These are phyloP conservation scores for Urocyon cinereoargenteus DNA, from an alignment of 2,797 vertebrate species.

Conservation along the genomic window DNA sequence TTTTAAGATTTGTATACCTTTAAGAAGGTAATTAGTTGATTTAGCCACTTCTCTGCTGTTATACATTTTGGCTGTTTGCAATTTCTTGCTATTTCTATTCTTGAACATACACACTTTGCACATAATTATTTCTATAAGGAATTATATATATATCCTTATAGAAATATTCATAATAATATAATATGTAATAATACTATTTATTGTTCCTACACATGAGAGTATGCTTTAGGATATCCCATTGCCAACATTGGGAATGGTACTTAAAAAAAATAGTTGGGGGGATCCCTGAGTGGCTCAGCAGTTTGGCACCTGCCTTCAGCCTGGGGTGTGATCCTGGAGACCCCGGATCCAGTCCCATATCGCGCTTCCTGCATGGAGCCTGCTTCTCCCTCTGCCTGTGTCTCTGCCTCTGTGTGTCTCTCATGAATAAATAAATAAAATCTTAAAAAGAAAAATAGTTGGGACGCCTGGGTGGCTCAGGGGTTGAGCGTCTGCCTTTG, in stretches of 20 bases:
- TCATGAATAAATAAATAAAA: no score
- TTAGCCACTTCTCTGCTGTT: not conserved
- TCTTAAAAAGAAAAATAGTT: no score
- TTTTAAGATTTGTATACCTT: not conserved
- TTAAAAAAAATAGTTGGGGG: not conserved
- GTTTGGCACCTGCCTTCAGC: no score
- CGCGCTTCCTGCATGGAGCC: no score
- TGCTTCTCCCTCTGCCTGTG: no score
- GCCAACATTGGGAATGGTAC: not conserved
- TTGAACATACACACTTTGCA: not conserved
- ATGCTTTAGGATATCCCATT: not conserved
- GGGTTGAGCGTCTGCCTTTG: no score
- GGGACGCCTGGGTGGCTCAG: no score
- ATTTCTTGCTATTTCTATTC: not conserved
- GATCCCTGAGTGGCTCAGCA: no score
- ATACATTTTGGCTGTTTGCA: not conserved
- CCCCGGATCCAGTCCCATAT: no score
- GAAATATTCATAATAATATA: not conserved
- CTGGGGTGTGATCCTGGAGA: no score
- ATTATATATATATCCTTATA: not conserved
- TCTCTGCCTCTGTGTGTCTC: no score
- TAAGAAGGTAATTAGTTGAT: not conserved
- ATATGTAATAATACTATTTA: not conserved
- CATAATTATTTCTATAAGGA: not conserved
- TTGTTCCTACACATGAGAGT: not conserved